Evolutionary conservation across 2,113 vertebrate genomes (phyloP).

Genomic region (Tragelaphus strepsiceros): DNA sequence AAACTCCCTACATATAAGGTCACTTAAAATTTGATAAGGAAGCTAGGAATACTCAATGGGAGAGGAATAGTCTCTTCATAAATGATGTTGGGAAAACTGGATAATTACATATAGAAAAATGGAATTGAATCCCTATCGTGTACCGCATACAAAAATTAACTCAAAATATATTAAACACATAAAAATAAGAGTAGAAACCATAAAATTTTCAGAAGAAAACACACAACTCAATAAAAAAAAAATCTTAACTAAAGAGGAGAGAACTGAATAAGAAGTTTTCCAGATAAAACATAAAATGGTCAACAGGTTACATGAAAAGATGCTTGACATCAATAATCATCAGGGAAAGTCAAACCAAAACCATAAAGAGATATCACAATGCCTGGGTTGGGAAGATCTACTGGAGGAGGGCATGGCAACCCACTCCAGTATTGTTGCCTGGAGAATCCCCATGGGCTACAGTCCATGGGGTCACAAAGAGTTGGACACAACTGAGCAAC

Average conservation of each 20-base stretch:
- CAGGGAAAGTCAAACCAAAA: background rate
- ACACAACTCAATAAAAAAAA: background rate
- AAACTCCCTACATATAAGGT: background rate
- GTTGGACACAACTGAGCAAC: background rate
- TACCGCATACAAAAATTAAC: background rate
- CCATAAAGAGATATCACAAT: background rate
- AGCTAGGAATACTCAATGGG: background rate
- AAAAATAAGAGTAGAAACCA: background rate
- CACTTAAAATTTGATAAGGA: background rate
- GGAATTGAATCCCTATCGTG: background rate
- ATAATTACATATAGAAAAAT: background rate
- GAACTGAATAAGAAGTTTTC: background rate
- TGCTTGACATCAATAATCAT: background rate
- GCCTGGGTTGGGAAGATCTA: background rate
- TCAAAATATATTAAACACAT: background rate
- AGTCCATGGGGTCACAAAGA: background rate
- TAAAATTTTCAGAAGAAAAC: background rate
- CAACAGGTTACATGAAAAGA: background rate
- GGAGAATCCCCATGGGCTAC: background rate
- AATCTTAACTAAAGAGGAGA: background rate
- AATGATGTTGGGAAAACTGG: background rate
- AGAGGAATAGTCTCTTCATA: background rate
- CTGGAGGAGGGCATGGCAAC: background rate
- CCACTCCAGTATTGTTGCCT: background rate
- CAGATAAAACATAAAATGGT: background rate